Evolutionary conservation across 2,888 invertebrate genomes (phyloP).

Genomic region (Aromia moschata): DNA sequence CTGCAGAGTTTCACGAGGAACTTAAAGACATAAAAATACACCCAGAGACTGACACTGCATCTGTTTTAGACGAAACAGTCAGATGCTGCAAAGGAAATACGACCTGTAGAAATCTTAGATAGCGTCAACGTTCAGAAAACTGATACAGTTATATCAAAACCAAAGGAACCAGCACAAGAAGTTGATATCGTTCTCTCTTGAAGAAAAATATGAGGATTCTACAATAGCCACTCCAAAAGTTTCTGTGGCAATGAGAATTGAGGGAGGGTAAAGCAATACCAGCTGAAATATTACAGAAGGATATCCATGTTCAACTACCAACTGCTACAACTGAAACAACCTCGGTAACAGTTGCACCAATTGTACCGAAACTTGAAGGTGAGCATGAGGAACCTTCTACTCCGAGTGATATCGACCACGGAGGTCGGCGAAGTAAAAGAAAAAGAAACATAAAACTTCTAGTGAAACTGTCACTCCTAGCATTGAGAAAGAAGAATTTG

Average conservation of each 20-base stretch:
- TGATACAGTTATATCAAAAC: slow-evolving; percentile 18
- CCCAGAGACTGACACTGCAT: background rate
- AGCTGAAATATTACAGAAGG: slow-evolving; percentile 53
- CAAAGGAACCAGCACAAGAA: slow-evolving; percentile 53
- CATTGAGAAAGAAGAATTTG: slow-evolving; percentile 43
- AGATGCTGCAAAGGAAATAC: no score
- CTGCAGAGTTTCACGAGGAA: no score
- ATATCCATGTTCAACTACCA: slow-evolving; percentile 56
- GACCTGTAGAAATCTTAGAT: background rate
- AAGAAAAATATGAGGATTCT: slow-evolving; percentile 61
- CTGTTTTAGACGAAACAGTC: background rate
- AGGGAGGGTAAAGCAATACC: slow-evolving; percentile 50
- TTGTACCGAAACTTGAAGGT: slow-evolving; percentile 54
- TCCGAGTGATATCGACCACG: slow-evolving; percentile 62
- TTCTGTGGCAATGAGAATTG: slow-evolving; percentile 52
- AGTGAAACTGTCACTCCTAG: slow-evolving; percentile 37
- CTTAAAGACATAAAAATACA: no score
- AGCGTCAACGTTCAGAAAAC: no score
- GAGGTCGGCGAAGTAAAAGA: slow-evolving; percentile 69
- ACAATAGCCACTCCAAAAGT: slow-evolving; percentile 58
- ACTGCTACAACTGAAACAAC: slow-evolving; percentile 39
- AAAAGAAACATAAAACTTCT: slow-evolving; percentile 69
- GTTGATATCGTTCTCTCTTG: slow-evolving; percentile 59
- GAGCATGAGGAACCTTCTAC: slow-evolving; percentile 56
- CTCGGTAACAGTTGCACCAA: slow-evolving; percentile 46